Evolutionary conservation across 2,888 invertebrate species (phyloP), one percentile per base, ranked within the genome.

Genomic region (Sipha maydis): DNA sequence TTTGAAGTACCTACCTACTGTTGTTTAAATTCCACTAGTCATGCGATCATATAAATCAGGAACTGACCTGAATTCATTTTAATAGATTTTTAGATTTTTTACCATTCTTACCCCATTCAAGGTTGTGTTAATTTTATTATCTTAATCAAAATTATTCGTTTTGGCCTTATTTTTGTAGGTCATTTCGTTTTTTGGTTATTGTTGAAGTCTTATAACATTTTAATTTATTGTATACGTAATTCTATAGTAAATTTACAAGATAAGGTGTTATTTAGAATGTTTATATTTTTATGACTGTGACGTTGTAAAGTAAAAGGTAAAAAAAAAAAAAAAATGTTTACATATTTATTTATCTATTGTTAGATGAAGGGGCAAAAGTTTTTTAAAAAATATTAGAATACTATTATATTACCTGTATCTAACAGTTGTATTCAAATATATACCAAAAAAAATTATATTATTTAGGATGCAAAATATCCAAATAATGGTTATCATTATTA

Each of bases 51-150:
- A n/a, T 41, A 67, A 86, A 56, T 75, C n/a, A 80, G 25, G 75
- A 69, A 77, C 73, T 88, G 86, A 88, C 86, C 86, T 80, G 7
- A 73, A 88, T 88, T 25, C 80, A 82, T 88, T 86, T 85, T 69
- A 86, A 79, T 76, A 85, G 77, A 78, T 85, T 48, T 85, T 85
- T 71, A 54, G 25, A 25, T 61, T 61, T 69, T 34, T 69, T 3
- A 17, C 31, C 54, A 34, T 54, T 71, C 28, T 48, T 56, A 56
- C 54, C 38, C 80, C 56, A 67, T 28, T 73, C 73, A 75, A 61
- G 41, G 56, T 75, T 17, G 67, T 85, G 67, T 48, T 73, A 75
- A 73, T 88, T 79, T 75, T 75, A 79, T 73, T 75, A 82, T 75
- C 80, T 71, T n/a, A 41, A 79, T 79, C 56, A 28, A 86, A 79